phyloP scores from a whole-genome alignment of 2,888 invertebrate species.

The Dorcus hopei region DNA sequence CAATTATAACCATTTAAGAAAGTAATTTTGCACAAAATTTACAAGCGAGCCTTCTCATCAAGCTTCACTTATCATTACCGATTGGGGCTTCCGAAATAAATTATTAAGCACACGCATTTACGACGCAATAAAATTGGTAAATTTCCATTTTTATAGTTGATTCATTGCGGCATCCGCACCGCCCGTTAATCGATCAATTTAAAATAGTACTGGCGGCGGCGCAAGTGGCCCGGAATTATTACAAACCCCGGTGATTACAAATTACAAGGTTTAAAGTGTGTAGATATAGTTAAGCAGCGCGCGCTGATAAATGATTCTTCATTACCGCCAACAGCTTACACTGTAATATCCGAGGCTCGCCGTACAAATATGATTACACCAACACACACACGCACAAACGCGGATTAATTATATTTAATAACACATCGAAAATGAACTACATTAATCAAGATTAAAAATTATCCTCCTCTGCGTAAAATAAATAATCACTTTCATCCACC shows the following conservation, averaged over 20 bases:
- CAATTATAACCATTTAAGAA: no score
- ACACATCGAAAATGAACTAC: neutral
- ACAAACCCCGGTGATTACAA: neutral
- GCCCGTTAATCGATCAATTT: neutral
- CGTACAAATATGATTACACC: neutral
- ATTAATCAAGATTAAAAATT: slow-evolving; percentile 1
- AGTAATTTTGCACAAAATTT: no score
- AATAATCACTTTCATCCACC: neutral
- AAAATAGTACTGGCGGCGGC: neutral
- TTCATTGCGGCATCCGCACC: neutral
- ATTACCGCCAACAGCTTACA: neutral
- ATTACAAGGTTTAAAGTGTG: slow-evolving; percentile 1
- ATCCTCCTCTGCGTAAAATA: neutral
- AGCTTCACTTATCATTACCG: no score
- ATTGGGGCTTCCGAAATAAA: no score
- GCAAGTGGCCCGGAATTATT: neutral
- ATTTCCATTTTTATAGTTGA: neutral
- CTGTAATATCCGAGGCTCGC: neutral
- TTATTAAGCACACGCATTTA: neutral
- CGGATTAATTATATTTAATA: neutral
- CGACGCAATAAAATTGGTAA: neutral
- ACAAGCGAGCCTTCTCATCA: no score
- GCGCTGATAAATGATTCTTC: neutral
- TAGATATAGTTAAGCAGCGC: slow-evolving; percentile 2
- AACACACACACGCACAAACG: neutral